Base-by-base conservation (phyloP, 2,888 invertebrate genomes). In the Clostera curtula region DNA sequence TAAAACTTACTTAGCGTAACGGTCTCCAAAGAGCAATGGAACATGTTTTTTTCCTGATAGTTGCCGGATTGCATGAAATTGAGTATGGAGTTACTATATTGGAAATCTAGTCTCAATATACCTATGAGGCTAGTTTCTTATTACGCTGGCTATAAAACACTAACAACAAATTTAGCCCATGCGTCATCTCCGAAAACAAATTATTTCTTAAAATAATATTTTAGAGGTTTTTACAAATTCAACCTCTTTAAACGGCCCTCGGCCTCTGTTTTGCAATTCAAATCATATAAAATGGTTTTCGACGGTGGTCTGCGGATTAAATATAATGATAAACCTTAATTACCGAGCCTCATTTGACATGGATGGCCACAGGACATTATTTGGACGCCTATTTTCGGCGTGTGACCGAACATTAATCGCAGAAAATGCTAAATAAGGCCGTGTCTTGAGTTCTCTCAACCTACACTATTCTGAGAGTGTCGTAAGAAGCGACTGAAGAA, bases 181-280 rank as follows among this genome's bases (percentile, higher is more conserved):
- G 27, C 21, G 29, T 19, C 18, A 26, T 28, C 34, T 34, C 28
- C 46, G 32, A 39, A 52, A 51, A 49, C 49, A 58, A 56, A 56
- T 54, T 53, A 46, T 46, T 51, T 39, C 36, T 43, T 51, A 61
- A 56, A 47, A 54, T 50, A 49, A 54, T 49, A 54, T 53, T 39
- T 36, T 34, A 46, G 40, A 36, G 36, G 30, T 46, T 48, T 40
- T 49, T 49, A 45, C 42, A 43, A 52, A 49, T 48, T 33, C 36
- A 31, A 43, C 43, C 44, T 41, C 49, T 51, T 43, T 43, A 42
- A 43, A 49, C 32, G 31, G 40, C 47, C 40, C 28, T 22, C 30
- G 44, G 49, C 42, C 27, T 40, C 54, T 48, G 49, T 40, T 64
- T 59, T 52, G 58, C 61, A 61, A 60, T 56, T 63, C 59, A 57